These are phyloP conservation scores for Poecilia wingei DNA, from an alignment of 2,797 vertebrate species.

Conservation along the genomic window DNA sequence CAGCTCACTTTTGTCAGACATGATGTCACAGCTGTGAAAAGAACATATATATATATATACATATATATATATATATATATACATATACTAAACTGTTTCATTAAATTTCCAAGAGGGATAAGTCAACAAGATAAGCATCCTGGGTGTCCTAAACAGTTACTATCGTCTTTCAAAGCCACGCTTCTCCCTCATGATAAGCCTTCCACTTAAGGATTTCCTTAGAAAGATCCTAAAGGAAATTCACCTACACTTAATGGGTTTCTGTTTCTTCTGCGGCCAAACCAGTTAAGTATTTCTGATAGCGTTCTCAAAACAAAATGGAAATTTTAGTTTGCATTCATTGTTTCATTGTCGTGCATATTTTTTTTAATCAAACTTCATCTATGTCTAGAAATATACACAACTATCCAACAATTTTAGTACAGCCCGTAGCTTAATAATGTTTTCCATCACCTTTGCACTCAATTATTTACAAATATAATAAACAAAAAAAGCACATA, in stretches of 20 bases:
- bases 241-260: not conserved
- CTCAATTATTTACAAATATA: not conserved
- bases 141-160: not conserved
- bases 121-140: not conserved
- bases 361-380: not conserved
- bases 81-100: not conserved
- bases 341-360: not conserved
- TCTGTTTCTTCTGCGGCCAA: not conserved
- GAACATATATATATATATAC: slow-evolving; percentile 1
- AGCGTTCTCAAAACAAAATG: not conserved
- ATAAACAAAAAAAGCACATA: not conserved
- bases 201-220: slow-evolving; percentile 33
- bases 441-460: not conserved
- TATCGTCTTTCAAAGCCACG: not conserved
- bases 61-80: too few species aligned
- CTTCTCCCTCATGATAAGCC: slow-evolving; percentile 1
- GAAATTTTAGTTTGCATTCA: not conserved
- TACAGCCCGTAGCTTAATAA: not conserved
- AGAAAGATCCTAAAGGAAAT: not conserved
- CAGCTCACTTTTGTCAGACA: slow-evolving; percentile 99
- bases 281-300: not conserved
- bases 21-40: slow-evolving; percentile 78
- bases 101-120: not conserved
- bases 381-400: not conserved
- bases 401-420: not conserved